These are phyloP conservation scores for Microctonus brassicae DNA, from an alignment of 2,888 invertebrate genomes.

Conservation along the genomic window DNA sequence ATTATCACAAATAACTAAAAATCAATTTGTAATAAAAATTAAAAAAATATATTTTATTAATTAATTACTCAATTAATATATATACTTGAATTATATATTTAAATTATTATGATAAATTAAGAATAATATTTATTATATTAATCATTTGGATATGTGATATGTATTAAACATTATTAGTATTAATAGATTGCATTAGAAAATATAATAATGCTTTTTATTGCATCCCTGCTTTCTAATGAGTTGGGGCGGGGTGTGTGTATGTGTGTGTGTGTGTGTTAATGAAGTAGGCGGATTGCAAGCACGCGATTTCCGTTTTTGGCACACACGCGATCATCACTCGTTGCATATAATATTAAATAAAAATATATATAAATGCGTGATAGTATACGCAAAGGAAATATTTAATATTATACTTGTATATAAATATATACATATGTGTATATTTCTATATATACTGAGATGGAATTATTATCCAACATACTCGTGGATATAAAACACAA, in stretches of 20 bases:
- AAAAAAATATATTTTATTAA: too few species aligned
- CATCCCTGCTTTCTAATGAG: conserved; percentile 20
- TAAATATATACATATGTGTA: neutral
- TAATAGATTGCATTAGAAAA: neutral
- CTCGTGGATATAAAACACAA: neutral
- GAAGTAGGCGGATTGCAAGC: conserved; percentile 47
- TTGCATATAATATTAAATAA: neutral
- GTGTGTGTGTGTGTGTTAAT: conserved; percentile 43
- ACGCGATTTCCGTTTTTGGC: conserved; percentile 51
- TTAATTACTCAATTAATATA: too few species aligned
- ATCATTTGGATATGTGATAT: too few species aligned
- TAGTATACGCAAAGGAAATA: neutral
- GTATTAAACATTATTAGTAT: neutral
- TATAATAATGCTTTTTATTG: neutral
- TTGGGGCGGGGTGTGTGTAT: conserved; percentile 33
- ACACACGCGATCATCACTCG: conserved; percentile 39
- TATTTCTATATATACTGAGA: neutral
- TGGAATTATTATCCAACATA: conserved; percentile 13
- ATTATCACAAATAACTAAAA: too few species aligned
- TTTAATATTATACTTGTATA: neutral
- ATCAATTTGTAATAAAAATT: too few species aligned
- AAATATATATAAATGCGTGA: neutral
- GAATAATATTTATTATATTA: too few species aligned
- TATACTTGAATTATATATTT: too few species aligned
- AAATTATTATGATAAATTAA: too few species aligned